Conservation (phyloP, 2,888 invertebrate genomes). For the Sarcophaga caerulescens region DNA sequence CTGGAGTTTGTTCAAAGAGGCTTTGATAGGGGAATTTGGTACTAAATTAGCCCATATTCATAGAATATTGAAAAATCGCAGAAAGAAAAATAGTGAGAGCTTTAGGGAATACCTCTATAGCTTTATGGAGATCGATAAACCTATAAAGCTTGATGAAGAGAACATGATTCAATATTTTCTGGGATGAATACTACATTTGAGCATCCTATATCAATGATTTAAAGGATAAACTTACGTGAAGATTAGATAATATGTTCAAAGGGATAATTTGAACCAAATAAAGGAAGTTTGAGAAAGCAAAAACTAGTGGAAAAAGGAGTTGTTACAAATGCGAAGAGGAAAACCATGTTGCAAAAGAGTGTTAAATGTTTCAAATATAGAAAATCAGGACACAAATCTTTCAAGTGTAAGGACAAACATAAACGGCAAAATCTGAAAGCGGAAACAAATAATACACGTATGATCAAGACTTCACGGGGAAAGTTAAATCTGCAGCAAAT, state of each 20-base stretch:
- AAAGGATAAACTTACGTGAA: constrained; percentile 44
- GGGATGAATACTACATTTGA: constrained; percentile 25
- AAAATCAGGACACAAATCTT: neutral
- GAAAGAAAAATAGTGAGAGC: constrained; percentile 41
- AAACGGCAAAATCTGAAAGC: neutral
- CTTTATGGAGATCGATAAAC: constrained; percentile 58
- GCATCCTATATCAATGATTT: constrained; percentile 44
- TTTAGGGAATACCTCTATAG: constrained; percentile 55
- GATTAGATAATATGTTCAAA: constrained; percentile 1
- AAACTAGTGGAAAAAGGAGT: neutral
- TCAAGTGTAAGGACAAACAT: neutral
- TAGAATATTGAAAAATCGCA: constrained; percentile 28
- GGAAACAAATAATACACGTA: neutral
- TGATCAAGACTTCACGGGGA: no score
- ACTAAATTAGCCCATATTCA: constrained; percentile 26
- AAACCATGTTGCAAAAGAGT: neutral
- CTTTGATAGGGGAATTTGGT: constrained; percentile 50
- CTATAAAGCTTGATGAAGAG: constrained; percentile 22
- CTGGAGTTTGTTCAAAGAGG: constrained; percentile 48
- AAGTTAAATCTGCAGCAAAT: neutral
- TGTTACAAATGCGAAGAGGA: constrained; percentile 16
- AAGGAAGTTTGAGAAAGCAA: neutral
- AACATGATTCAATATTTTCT: constrained; percentile 49
- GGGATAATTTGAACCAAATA: neutral
- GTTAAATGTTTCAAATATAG: constrained; percentile 22